Conservation (phyloP, 2,888 invertebrate species). For the Synanthedon formicaeformis region DNA sequence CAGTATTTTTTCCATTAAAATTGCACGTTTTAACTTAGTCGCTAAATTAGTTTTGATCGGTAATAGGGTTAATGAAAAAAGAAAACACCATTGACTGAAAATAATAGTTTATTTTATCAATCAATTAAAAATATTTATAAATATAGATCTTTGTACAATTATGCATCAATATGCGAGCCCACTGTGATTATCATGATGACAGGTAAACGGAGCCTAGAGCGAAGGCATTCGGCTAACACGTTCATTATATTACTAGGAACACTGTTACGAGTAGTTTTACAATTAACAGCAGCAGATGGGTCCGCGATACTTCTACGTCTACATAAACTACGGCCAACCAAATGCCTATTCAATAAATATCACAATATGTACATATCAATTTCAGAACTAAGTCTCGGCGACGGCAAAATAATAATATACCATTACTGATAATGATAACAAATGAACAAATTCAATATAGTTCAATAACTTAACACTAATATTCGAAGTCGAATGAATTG, state of each 20-base stretch:
- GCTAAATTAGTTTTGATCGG: neutral
- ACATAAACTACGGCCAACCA: conserved; percentile 3
- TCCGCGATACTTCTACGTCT: conserved; percentile 6
- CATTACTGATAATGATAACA: conserved; percentile 6
- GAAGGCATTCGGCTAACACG: neutral
- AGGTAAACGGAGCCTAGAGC: too few species aligned
- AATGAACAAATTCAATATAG: conserved; percentile 12
- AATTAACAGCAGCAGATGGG: neutral
- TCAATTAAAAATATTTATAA: conserved; percentile 65
- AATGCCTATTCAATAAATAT: conserved; percentile 62
- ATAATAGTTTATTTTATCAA: conserved; percentile 68
- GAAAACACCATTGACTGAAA: conserved; percentile 46
- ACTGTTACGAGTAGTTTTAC: neutral
- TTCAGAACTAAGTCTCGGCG: conserved; percentile 34
- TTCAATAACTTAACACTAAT: conserved; percentile 12
- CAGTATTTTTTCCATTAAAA: too few species aligned
- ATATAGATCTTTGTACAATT: conserved; percentile 66
- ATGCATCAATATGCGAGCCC: conserved; percentile 52
- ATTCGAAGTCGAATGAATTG: conserved; percentile 23
- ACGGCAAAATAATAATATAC: conserved; percentile 1
- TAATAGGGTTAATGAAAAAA: neutral
- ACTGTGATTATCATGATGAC: conserved; percentile 28
- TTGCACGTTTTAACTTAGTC: too few species aligned
- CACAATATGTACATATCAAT: conserved; percentile 67
- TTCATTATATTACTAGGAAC: neutral